Percentiles rank a stretch among this genome's conserved stretches.
Evolutionary conservation across 92 coral and sea anemone species (phyloP).

Genomic region (Actinernus sp.): DNA sequence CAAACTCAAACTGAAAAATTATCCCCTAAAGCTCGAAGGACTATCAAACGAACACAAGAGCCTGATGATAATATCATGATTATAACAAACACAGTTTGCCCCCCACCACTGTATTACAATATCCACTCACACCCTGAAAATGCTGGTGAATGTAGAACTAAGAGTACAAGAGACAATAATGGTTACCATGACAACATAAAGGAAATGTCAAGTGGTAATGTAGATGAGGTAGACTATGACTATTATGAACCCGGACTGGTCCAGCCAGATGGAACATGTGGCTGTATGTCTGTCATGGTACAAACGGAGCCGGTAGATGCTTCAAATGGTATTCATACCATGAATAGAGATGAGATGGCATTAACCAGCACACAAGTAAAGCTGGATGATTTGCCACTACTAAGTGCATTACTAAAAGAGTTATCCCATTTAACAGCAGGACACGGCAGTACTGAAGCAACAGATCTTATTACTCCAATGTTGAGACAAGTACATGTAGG

Average conservation of each 20-base stretch:
- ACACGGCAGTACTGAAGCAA: not conserved
- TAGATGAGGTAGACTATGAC: constrained; percentile 58
- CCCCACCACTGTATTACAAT: constrained; percentile 93
- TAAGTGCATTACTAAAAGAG: constrained; percentile 86
- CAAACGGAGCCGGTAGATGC: constrained; percentile 54
- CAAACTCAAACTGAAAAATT: constrained; percentile 30
- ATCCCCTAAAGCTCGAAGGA: constrained; percentile 33
- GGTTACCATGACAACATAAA: not conserved
- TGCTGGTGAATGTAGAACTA: not conserved
- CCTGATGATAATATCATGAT: constrained; percentile 51
- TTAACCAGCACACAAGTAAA: not conserved
- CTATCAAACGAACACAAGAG: constrained; percentile 3
- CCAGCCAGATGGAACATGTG: constrained; percentile 61
- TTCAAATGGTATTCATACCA: not conserved
- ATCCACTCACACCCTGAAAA: constrained; percentile 28
- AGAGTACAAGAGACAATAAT: not conserved
- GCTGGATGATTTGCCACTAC: constrained; percentile 66
- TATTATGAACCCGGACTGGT: constrained; percentile 67
- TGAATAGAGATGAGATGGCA: not conserved
- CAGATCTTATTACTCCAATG: not conserved
- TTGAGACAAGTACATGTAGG: constrained; percentile 6
- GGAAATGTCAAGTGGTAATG: not conserved
- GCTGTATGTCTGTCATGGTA: constrained; percentile 65
- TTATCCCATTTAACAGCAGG: constrained; percentile 39
- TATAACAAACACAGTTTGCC: constrained; percentile 87